Evolutionary conservation across 2,797 vertebrate genomes (phyloP), one percentile per base, ranked within the genome.

Genomic region (Thunnus albacares): DNA sequence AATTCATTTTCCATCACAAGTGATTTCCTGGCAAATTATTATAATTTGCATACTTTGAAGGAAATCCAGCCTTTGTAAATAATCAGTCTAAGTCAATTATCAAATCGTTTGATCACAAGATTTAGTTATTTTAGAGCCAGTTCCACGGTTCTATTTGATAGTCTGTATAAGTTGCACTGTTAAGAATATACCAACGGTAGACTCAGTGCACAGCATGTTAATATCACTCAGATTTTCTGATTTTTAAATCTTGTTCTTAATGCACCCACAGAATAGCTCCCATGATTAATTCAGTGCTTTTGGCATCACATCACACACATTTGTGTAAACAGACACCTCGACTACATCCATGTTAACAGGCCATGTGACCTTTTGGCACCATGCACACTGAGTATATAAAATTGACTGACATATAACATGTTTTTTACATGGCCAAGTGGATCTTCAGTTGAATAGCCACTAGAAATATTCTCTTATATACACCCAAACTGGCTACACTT

Each of bases 251-350:
- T 49, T 17, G 26, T 58, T 79, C 71, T 75, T 51, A 22, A 65
- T 73, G 41, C 56, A 60, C 52, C 56, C 20, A 5, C 35, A 58
- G 35, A 41, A 73, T 17, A 51, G 53, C 66, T 70, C 76, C 24
- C 71, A 87, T 88, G 70, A 81, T 77, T 88, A 79, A 88, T 90
- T 84, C 74, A 38, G 47, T 67, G 66, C 75, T 71, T 75, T 74
- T 61, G 33, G 58, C 67, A 28, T 45, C 72, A 51, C 71, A 24
- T 56, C 71, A 59, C 68, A 47, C 45, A 18, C 65, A 71, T 63
- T 60, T 79, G 51, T 59, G 59, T 74, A 64, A 80, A 59, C 53
- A 77, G 51, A 68, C 20, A n/a, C 57, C 49, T 38, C 9, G 6
- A 30, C 64, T 71, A 61, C 62, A 53, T 58, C 41, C 14, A 28